These are phyloP conservation scores for Pseudomyrmex dendroicus DNA, from an alignment of 1,140 invertebrate species.

Conservation along the genomic window DNA sequence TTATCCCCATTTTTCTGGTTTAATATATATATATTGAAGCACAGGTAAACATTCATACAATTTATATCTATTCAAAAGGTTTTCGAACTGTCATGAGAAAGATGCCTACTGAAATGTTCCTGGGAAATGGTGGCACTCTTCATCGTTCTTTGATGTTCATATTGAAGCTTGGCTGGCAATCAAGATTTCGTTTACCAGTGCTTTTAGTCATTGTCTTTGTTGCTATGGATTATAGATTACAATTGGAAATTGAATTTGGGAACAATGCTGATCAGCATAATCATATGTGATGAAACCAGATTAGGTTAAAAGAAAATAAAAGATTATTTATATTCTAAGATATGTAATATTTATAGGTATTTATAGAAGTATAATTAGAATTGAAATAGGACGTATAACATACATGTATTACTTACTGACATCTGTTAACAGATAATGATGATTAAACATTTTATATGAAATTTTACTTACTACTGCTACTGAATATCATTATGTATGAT, in stretches of 20 bases:
- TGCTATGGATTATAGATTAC: conserved; percentile 86
- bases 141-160: conserved; percentile 84
- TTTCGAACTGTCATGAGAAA: conserved; percentile 60
- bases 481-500: too few species aligned
- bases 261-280: conserved; percentile 51
- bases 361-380: background rate
- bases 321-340: too few species aligned
- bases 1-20: background rate
- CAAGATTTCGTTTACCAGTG: conserved; percentile 86
- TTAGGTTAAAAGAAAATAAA: too few species aligned
- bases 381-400: too few species aligned
- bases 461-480: too few species aligned
- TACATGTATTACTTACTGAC: too few species aligned
- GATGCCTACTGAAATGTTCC: conserved; percentile 75
- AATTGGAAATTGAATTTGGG: conserved; percentile 84
- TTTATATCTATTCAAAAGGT: background rate
- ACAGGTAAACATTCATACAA: background rate
- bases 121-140: conserved; percentile 77
- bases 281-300: conserved; percentile 44
- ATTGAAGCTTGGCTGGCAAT: conserved; percentile 87
- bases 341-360: background rate
- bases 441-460: too few species aligned
- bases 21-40: background rate
- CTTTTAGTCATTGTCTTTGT: conserved; percentile 86
- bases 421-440: too few species aligned